phyloP scores from a whole-genome alignment of 2,113 vertebrate species.

The Acrocephalus arundinaceus region DNA sequence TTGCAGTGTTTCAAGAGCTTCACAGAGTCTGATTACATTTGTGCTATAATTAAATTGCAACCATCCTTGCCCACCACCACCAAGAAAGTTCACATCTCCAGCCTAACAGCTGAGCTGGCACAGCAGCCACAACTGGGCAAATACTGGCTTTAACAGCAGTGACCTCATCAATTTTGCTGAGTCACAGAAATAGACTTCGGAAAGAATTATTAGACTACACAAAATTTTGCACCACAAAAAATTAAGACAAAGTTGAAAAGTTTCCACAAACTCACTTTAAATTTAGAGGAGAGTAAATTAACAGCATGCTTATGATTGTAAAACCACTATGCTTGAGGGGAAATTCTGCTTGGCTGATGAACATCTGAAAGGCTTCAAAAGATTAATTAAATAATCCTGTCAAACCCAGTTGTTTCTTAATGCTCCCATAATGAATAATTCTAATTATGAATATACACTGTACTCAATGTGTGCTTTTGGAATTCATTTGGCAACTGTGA shows the following conservation, averaged over 20 bases:
- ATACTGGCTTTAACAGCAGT: background rate
- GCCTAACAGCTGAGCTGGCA: background rate
- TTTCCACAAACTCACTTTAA: background rate
- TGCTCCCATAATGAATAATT: background rate
- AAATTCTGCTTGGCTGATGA: background rate
- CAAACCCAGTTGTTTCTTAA: slow-evolving; percentile 17
- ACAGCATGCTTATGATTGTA: background rate
- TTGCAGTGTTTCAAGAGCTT: background rate
- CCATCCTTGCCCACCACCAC: background rate
- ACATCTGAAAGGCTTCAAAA: background rate
- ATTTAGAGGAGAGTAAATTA: background rate
- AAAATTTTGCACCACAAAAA: background rate
- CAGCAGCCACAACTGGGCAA: background rate
- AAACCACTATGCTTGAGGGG: background rate
- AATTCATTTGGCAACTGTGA: slow-evolving; percentile 48
- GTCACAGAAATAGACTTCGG: background rate
- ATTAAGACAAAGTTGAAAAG: background rate
- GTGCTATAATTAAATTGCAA: background rate
- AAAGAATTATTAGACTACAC: background rate
- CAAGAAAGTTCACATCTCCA: background rate
- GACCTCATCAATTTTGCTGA: background rate
- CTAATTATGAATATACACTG: background rate
- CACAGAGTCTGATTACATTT: background rate
- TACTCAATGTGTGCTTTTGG: background rate
- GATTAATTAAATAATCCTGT: slow-evolving; percentile 31